phyloP scores from a whole-genome alignment of 2,888 invertebrate genomes.

The Chloroclystis v-ata region DNA sequence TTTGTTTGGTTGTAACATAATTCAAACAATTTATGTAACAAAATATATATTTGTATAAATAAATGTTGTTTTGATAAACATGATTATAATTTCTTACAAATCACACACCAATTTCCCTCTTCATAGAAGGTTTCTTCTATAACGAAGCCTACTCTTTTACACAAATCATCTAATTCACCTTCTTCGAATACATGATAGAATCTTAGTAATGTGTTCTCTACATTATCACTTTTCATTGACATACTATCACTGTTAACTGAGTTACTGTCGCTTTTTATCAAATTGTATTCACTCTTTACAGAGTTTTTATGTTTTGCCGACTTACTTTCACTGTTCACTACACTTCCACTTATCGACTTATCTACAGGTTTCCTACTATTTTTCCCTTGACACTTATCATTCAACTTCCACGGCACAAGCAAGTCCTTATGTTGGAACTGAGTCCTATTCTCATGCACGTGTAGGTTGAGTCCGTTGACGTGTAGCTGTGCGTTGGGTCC shows the following conservation, averaged over 20 bases:
- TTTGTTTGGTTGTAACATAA: neutral
- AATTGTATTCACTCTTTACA: neutral
- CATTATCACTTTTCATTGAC: slow-evolving; percentile 35
- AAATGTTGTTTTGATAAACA: slow-evolving; percentile 3
- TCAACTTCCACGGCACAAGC: slow-evolving; percentile 96
- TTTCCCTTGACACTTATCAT: slow-evolving; percentile 27
- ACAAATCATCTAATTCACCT: slow-evolving; percentile 85
- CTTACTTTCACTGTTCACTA: neutral
- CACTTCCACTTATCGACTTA: slow-evolving; percentile 9
- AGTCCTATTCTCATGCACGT: slow-evolving; percentile 93
- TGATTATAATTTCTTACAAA: slow-evolving; percentile 80
- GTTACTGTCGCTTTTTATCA: slow-evolving; percentile 1
- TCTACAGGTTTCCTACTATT: neutral
- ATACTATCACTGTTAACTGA: slow-evolving; percentile 3
- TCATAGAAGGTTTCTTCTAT: slow-evolving; percentile 90
- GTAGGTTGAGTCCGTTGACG: slow-evolving; percentile 68
- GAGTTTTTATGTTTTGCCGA: neutral
- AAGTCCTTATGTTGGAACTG: slow-evolving; percentile 94
- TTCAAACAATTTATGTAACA: slow-evolving; percentile 3
- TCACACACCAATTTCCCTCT: slow-evolving; percentile 97
- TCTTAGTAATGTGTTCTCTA: slow-evolving; percentile 82
- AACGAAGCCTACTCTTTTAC: slow-evolving; percentile 70
- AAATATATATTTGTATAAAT: slow-evolving; percentile 4
- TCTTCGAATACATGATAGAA: slow-evolving; percentile 97
- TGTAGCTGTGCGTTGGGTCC: slow-evolving; percentile 33